Evolutionary conservation across 2,797 vertebrate genomes (phyloP), one percentile per base, ranked within the genome.

Genomic region (Syngnathus rostellatus): DNA sequence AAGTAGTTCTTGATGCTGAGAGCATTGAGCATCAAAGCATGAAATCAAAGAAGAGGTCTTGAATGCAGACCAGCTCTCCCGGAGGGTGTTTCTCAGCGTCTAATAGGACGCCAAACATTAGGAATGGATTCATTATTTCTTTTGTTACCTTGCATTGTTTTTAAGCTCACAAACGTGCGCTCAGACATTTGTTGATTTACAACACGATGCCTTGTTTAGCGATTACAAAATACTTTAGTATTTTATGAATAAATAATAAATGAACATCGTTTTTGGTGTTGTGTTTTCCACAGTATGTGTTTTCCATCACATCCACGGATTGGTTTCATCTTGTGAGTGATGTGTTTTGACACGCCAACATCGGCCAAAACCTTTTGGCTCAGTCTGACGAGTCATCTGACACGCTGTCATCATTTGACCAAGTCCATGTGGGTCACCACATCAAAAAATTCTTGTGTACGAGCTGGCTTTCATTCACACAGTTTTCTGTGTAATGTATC

Each of bases 11-110:
- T 71, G 59, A 50, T 61, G 54, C 78, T 76, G 70, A 73, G 70
- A 83, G 80, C 59, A 60, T 77, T 71, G 77, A 84, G 84, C 88
- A 89, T 87, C 82, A 85, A 86, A 86, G 84, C 86, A 72, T 88
- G 86, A 89, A 90, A 86, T 89, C 84, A 84, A 75, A 84, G 82
- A 81, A 81, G 84, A 78, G 83, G 76, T 84, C 72, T 76, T 81
- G 85, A 45, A 84, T 87, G 87, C 83, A 87, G 84, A 82, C 86
- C 74, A 80, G 76, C 62, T 53, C 80, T 84, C 77, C 74, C 69
- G 45, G 25, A 37, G 62, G 60, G 21, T 62, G 51, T 71, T 85
- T 71, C 83, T 83, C 68, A 25, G 57, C 78, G 84, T 82, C 81
- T 89, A 87, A 89, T 85, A 84, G 75, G 75, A 81, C 75, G 80